Conservation (phyloP, 2,888 invertebrate genomes). For the Thalpophila matura region DNA sequence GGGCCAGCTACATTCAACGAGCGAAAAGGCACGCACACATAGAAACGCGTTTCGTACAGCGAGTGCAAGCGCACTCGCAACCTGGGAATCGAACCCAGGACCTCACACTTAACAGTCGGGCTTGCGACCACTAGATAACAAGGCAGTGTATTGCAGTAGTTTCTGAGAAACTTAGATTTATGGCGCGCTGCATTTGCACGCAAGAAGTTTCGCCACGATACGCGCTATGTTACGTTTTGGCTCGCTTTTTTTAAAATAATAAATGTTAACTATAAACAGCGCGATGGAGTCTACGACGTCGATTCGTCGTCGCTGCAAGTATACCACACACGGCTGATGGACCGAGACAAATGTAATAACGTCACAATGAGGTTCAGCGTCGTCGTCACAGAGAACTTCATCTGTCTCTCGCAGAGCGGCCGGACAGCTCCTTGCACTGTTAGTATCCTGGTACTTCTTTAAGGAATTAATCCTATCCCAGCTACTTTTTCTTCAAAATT, state of each 20-base stretch:
- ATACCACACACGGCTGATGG: constrained; percentile 75
- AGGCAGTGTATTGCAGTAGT: not conserved
- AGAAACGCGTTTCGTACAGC: no score
- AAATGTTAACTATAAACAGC: constrained; percentile 68
- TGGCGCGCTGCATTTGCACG: no score
- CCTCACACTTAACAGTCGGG: no score
- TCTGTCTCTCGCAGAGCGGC: constrained; percentile 80
- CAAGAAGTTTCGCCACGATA: no score
- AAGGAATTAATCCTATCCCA: no score
- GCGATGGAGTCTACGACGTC: constrained; percentile 78
- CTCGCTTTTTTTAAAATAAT: not conserved
- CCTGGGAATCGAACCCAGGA: no score
- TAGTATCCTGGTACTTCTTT: constrained; percentile 58
- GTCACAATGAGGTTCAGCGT: constrained; percentile 80
- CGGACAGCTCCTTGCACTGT: constrained; percentile 83
- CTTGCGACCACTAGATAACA: no score
- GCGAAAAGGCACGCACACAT: no score
- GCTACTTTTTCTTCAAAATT: no score
- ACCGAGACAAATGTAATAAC: constrained; percentile 78
- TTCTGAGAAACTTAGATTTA: not conserved
- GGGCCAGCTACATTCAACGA: no score
- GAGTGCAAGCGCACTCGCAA: no score
- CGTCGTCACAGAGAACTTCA: constrained; percentile 78
- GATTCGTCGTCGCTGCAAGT: constrained; percentile 73
- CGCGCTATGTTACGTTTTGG: not conserved